These are phyloP conservation scores for Lapara coniferarum DNA, from an alignment of 2,888 invertebrate species.

Conservation along the genomic window DNA sequence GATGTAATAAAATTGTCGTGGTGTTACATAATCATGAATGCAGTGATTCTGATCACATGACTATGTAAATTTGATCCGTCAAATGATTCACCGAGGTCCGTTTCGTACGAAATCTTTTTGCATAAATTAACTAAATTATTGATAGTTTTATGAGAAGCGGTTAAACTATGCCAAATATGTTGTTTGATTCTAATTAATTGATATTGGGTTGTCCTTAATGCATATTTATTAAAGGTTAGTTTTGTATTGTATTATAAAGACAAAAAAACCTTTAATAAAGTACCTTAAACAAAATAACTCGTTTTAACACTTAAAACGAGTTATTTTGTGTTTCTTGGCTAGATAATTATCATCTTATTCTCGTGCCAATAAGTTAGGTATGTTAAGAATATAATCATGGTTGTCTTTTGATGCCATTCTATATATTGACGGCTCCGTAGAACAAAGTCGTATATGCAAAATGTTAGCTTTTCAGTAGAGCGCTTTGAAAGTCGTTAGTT, in stretches of 20 bases:
- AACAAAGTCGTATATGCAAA: too few relatives aligned
- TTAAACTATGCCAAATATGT: neutral
- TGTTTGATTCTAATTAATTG: neutral
- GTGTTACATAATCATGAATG: conserved; percentile 44
- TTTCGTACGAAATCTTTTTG: conserved; percentile 27
- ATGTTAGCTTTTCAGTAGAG: too few relatives aligned
- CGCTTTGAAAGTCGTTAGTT: too few relatives aligned
- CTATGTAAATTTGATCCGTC: conserved; percentile 40
- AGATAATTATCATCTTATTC: too few relatives aligned
- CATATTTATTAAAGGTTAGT: neutral
- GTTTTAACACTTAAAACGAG: too few relatives aligned
- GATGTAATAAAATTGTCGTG: conserved; percentile 39
- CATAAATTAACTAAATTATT: conserved; percentile 15
- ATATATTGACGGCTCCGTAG: too few relatives aligned
- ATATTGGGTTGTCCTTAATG: neutral
- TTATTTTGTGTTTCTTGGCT: too few relatives aligned
- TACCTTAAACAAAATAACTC: too few relatives aligned
- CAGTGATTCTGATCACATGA: conserved; percentile 37
- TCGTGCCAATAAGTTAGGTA: too few relatives aligned
- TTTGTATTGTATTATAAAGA: too few relatives aligned
- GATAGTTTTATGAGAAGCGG: neutral
- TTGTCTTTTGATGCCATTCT: neutral
- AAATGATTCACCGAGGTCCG: conserved; percentile 36
- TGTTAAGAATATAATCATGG: too few relatives aligned
- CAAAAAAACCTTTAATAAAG: too few relatives aligned